Evolutionary conservation across 2,888 invertebrate genomes (phyloP), one percentile per base, ranked within the genome.

Genomic region (Parelbella ahira): DNA sequence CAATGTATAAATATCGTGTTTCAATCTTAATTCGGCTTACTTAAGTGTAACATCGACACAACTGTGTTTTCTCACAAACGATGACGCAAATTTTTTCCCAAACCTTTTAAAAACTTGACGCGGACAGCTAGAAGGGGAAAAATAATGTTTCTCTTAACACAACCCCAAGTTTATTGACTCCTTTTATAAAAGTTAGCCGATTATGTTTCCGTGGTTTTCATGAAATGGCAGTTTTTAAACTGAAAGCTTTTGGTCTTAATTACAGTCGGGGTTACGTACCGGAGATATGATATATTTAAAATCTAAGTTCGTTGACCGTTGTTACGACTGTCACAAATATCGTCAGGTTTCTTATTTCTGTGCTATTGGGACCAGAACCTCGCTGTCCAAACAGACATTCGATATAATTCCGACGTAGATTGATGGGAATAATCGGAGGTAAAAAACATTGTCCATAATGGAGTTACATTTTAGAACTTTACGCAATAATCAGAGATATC

Each of bases 301-400:
- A n/a, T n/a, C n/a, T n/a, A 15, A 9, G 34, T 13, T 34, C 24
- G 24, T 15, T 15, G 24, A 34, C 34, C 20, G 8, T 13, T 21
- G 23, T 24, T 25, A 36, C 36, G 25, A 25, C 19, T 25, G 15
- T 36, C 25, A 36, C 36, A 23, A 23, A 3, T 18, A 36, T 25
- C 18, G 13, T 18, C 24, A n/a, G n/a, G n/a, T n/a, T n/a, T 4
- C 4, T 4, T 24, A 11, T 9, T 15, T 34, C 15, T 13, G 12
- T 24, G 7, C 25, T 25, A 36, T 36, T 36, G 19, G 36, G 10
- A 36, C 25, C 6, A 25, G 25, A 32, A 37, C n/a, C n/a, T 37
- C 25, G 25, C 19, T 11, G 19, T 25, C 10, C 3, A 6, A 11
- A n/a, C 25, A 10, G 25, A 36, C 13, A 7, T 6, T 11, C 36